phyloP scores from a whole-genome alignment of 2,888 invertebrate genomes.

The Chalcosyrphus nemorum region DNA sequence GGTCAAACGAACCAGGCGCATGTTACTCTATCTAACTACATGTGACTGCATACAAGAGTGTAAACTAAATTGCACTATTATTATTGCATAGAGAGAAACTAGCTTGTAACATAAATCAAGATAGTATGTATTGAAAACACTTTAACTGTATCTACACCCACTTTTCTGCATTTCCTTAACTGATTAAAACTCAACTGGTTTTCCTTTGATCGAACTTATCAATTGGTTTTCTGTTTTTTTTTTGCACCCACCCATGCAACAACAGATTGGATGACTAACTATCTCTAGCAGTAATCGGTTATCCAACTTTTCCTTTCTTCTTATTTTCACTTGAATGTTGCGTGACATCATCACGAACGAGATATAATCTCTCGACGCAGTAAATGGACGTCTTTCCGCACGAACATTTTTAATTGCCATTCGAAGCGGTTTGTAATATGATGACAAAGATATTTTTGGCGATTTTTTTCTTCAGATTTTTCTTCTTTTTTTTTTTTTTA shows the following conservation, averaged over 20 bases:
- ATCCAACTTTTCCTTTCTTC: neutral
- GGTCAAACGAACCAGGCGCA: too few relatives aligned
- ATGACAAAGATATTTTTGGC: neutral
- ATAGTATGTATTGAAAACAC: neutral
- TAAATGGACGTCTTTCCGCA: neutral
- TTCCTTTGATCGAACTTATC: neutral
- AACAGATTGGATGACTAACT: neutral
- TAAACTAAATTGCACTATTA: too few relatives aligned
- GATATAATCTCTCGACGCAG: neutral
- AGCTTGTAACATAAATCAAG: too few relatives aligned
- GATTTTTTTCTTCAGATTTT: neutral
- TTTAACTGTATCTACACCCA: neutral
- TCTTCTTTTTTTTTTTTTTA: neutral
- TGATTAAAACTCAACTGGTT: neutral
- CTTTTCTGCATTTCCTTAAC: neutral
- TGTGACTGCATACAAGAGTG: too few relatives aligned
- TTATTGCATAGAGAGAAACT: too few relatives aligned
- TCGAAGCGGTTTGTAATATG: slow-evolving; percentile 3
- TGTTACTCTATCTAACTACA: too few relatives aligned
- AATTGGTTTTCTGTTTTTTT: neutral
- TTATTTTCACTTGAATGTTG: neutral
- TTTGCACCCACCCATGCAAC: neutral
- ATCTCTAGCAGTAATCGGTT: neutral
- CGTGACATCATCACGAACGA: slow-evolving; percentile 20
- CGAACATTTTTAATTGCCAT: slow-evolving; percentile 11